A percentile compares a stretch with the other conserved stretches of the same genome.
Conservation (phyloP, 2,797 vertebrate genomes). For the Takifugu ocellatus region DNA sequence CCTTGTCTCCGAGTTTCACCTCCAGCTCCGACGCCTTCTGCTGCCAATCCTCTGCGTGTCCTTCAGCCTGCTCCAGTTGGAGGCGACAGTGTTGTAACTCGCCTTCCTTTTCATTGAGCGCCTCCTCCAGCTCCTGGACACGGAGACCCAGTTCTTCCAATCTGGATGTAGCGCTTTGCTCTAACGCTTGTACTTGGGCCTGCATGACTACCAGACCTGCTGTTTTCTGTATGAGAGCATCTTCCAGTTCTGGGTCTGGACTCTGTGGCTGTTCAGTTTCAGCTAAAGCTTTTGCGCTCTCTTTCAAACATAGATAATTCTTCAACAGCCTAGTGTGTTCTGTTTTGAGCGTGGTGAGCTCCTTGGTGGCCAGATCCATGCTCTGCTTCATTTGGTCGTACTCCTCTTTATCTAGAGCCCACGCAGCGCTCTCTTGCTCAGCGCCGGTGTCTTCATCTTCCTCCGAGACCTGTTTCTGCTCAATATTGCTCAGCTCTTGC, state of each 20-base stretch:
- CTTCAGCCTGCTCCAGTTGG: constrained; percentile 74
- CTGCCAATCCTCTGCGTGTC: constrained; percentile 68
- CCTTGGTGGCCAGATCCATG: constrained; percentile 73
- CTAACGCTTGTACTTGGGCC: constrained; percentile 68
- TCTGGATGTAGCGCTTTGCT: constrained; percentile 66
- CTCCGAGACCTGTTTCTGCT: constrained; percentile 72
- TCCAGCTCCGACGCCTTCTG: constrained; percentile 77
- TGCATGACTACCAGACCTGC: constrained; percentile 69
- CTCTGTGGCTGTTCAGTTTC: constrained; percentile 33
- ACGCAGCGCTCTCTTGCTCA: constrained; percentile 51
- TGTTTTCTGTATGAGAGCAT: constrained; percentile 68
- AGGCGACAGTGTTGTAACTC: constrained; percentile 72
- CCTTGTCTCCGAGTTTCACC: constrained; percentile 80
- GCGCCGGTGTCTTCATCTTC: constrained; percentile 74
- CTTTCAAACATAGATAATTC: constrained; percentile 59
- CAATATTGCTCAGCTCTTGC: constrained; percentile 86
- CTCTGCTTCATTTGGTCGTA: constrained; percentile 79
- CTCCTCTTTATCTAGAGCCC: constrained; percentile 55
- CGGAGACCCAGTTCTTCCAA: constrained; percentile 65
- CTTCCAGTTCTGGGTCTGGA: constrained; percentile 55
- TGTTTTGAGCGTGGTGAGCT: constrained; percentile 73
- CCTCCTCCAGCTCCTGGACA: constrained; percentile 76
- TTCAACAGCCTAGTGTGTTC: constrained; percentile 62
- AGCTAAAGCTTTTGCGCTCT: constrained; percentile 47
- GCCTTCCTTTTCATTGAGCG: constrained; percentile 76